A percentile compares a stretch with the other conserved stretches of the same genome.
These are phyloP conservation scores for Brachionus angularis DNA, from an alignment of 1,140 invertebrate genomes.

Conservation along the genomic window DNA sequence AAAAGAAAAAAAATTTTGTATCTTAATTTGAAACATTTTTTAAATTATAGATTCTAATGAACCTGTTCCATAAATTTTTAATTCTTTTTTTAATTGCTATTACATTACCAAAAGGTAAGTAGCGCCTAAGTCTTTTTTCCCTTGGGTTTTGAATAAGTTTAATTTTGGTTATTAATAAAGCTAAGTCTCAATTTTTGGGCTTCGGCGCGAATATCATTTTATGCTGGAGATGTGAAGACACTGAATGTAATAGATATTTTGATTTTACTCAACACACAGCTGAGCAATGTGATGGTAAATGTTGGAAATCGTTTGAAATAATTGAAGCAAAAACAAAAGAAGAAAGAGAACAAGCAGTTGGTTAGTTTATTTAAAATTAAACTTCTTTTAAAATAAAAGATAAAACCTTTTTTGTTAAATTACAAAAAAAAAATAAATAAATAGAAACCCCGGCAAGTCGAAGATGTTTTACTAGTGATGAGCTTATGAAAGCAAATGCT, in stretches of 20 bases:
- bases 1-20: too few relatives aligned
- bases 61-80: too few relatives aligned
- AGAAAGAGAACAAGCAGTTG: slow-evolving; percentile 31
- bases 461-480: slow-evolving; percentile 44
- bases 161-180: neutral
- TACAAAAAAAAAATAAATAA: too few relatives aligned
- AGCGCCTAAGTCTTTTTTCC: too few relatives aligned
- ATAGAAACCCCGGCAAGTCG: slow-evolving; percentile 36
- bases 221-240: slow-evolving; percentile 44
- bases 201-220: slow-evolving; percentile 26
- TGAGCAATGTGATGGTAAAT: slow-evolving; percentile 44
- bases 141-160: neutral
- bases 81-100: too few relatives aligned
- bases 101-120: too few relatives aligned
- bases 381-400: neutral
- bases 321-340: slow-evolving; percentile 41
- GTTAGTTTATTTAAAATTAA: slow-evolving; percentile 18
- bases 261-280: slow-evolving; percentile 44
- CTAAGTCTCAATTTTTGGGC: slow-evolving; percentile 20
- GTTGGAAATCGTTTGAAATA: slow-evolving; percentile 44
- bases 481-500: slow-evolving; percentile 40
- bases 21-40: too few relatives aligned
- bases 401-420: neutral
- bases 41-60: too few relatives aligned
- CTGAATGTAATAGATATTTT: slow-evolving; percentile 34